These are phyloP conservation scores for Epinephelus awoara DNA, from an alignment of 2,797 vertebrate species.

Conservation along the genomic window DNA sequence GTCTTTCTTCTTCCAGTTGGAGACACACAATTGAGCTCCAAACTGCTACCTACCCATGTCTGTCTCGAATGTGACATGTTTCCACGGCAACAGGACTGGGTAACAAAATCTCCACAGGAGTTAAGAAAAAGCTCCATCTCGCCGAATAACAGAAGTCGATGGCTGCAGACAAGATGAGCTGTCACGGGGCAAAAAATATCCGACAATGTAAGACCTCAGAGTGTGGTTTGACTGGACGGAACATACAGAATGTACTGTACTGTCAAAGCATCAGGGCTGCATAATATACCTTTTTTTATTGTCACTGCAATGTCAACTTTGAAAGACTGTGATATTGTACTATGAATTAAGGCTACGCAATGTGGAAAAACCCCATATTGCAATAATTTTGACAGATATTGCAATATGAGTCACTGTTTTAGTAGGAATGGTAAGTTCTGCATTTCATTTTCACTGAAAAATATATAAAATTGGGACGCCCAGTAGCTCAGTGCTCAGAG, in stretches of 20 bases:
- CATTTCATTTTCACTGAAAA: no score
- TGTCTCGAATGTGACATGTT: constrained; percentile 76
- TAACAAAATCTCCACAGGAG: constrained; percentile 75
- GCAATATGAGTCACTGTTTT: no score
- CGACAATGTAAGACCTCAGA: constrained; percentile 24
- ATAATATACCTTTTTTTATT: no score
- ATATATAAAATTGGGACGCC: no score
- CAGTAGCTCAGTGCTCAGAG: no score
- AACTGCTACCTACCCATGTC: constrained; percentile 66
- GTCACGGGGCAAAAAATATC: constrained; percentile 12
- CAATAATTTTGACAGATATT: no score
- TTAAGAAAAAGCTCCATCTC: constrained; percentile 57
- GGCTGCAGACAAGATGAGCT: constrained; percentile 40
- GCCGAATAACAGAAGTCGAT: constrained; percentile 42
- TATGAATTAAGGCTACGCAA: no score
- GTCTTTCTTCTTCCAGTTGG: constrained; percentile 44
- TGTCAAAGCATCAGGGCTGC: no score
- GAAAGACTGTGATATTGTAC: no score
- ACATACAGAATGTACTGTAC: not conserved
- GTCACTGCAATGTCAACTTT: no score
- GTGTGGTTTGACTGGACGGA: constrained; percentile 8
- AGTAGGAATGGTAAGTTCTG: no score
- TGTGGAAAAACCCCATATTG: no score
- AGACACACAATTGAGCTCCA: constrained; percentile 53
- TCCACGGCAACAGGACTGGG: constrained; percentile 75